phyloP scores from a whole-genome alignment of 2,113 vertebrate species.

The Cyanoramphus novaezelandiae region DNA sequence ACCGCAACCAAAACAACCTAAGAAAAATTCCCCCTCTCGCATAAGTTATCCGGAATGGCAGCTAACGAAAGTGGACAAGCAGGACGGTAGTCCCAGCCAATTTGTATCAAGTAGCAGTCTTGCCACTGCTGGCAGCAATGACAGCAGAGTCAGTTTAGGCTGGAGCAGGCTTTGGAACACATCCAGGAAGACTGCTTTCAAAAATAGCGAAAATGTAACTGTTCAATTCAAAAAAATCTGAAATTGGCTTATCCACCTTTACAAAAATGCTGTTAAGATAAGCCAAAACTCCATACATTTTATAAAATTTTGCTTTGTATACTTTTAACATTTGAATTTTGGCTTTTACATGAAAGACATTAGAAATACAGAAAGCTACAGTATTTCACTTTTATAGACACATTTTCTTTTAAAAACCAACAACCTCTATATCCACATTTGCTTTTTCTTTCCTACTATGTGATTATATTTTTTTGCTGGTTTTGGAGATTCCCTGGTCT shows the following conservation, averaged over 20 bases:
- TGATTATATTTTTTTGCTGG: neutral
- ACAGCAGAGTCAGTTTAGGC: neutral
- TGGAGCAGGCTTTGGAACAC: neutral
- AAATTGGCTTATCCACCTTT: neutral
- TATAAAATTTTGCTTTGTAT: neutral
- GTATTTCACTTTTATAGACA: neutral
- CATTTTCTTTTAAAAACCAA: neutral
- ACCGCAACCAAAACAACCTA: too few species aligned
- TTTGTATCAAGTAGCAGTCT: neutral
- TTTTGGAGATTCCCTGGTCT: neutral
- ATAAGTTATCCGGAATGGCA: neutral
- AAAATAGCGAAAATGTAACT: neutral
- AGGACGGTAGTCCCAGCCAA: neutral
- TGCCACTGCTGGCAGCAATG: neutral
- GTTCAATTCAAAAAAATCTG: neutral
- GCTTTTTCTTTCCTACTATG: neutral
- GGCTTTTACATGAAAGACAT: neutral
- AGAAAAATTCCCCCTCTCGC: neutral
- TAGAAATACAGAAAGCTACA: neutral
- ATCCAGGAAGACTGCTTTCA: neutral
- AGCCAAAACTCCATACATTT: neutral
- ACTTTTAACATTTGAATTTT: neutral
- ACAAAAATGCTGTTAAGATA: neutral
- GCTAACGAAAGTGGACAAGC: neutral
- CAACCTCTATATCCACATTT: neutral